These are phyloP conservation scores for Platichthys flesus DNA, from an alignment of 2,113 vertebrate genomes.

Conservation along the genomic window DNA sequence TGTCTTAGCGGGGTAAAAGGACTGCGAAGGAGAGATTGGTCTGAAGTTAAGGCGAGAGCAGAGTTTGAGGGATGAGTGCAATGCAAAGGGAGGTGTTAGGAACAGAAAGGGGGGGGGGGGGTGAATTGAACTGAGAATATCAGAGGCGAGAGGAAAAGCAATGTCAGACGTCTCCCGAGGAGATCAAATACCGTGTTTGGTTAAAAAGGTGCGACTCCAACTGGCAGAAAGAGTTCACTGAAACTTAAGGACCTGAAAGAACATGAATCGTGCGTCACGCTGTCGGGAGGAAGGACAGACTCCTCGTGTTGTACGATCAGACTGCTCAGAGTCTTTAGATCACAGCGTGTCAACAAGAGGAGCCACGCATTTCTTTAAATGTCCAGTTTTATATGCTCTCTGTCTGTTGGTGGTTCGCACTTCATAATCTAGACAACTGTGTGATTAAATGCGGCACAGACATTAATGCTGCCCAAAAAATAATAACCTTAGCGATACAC, in stretches of 20 bases:
- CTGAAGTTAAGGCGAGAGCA: constrained; percentile 12
- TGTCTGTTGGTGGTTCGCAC: too few relatives aligned
- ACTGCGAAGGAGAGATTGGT: constrained; percentile 22
- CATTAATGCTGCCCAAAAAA: too few relatives aligned
- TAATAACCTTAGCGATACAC: too few relatives aligned
- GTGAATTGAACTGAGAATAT: constrained; percentile 47
- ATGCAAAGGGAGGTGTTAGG: constrained; percentile 52
- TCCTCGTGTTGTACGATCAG: background rate
- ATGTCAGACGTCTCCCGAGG: constrained; percentile 53
- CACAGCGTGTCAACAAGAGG: background rate
- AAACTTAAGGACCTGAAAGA: constrained; percentile 11
- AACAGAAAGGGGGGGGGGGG: constrained; percentile 28
- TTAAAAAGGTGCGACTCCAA: constrained; percentile 38
- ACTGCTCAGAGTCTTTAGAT: background rate
- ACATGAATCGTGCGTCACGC: background rate
- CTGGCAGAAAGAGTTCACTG: constrained; percentile 33
- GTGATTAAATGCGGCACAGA: too few relatives aligned
- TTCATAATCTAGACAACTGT: too few relatives aligned
- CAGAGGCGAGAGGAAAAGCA: constrained; percentile 58
- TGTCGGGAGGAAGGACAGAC: constrained; percentile 3
- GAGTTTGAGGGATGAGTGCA: constrained; percentile 24
- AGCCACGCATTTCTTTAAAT: background rate
- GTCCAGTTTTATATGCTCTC: background rate
- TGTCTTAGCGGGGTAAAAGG: constrained; percentile 9
- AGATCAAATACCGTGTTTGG: constrained; percentile 25